Conservation (phyloP, 2,113 vertebrate species). For the Okapia johnstoni region DNA sequence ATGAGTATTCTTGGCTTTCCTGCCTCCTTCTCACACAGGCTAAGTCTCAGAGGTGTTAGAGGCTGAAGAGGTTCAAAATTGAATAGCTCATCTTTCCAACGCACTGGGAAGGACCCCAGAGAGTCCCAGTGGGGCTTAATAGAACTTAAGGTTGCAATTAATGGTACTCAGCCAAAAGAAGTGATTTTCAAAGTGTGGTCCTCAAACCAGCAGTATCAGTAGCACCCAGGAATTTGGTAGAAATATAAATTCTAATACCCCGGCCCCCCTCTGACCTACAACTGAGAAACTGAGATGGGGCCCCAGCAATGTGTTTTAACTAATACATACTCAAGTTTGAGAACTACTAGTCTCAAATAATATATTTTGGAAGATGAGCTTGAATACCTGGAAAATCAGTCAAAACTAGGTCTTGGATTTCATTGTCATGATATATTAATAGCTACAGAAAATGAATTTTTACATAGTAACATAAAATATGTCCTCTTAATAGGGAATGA, state of each 20-base stretch:
- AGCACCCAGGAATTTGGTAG: neutral
- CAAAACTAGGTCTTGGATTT: neutral
- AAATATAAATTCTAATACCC: neutral
- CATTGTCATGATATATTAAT: neutral
- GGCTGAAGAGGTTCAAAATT: neutral
- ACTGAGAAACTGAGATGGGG: neutral
- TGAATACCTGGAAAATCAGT: neutral
- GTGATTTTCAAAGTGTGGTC: neutral
- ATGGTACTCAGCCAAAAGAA: neutral
- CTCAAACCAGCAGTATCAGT: neutral
- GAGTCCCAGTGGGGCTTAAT: neutral
- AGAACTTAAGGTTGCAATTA: neutral
- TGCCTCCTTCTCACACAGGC: neutral
- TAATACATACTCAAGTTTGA: neutral
- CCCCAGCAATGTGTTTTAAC: neutral
- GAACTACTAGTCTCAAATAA: neutral
- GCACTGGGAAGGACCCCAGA: neutral
- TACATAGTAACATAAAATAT: neutral
- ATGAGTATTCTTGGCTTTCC: neutral
- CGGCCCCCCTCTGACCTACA: neutral
- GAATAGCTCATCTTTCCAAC: neutral
- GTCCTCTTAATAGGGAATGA: constrained; percentile 78
- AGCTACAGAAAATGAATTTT: neutral
- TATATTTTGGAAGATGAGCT: neutral
- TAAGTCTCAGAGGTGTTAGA: neutral